Evolutionary conservation across 2,888 invertebrate genomes (phyloP).

Genomic region (Entomobrya multifasciata): DNA sequence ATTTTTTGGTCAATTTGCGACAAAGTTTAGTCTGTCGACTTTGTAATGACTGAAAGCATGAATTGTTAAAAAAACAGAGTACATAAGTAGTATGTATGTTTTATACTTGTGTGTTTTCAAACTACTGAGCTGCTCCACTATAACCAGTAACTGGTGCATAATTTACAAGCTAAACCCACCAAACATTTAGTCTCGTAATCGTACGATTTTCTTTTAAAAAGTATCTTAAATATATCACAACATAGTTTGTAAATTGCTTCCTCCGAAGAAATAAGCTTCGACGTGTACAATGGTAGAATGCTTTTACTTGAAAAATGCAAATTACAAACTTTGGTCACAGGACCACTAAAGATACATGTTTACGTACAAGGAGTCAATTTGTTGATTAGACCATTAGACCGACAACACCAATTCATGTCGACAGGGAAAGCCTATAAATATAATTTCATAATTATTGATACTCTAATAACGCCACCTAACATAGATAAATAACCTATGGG

Average conservation of each 20-base stretch:
- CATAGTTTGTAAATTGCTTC: conserved; percentile 70
- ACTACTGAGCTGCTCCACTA: conserved; percentile 22
- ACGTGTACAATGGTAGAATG: no score
- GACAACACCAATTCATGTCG: conserved; percentile 22
- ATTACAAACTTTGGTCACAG: conserved; percentile 9
- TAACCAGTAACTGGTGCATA: conserved; percentile 35
- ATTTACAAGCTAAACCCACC: conserved; percentile 24
- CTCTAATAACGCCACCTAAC: no score
- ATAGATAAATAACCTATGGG: no score
- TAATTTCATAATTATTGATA: no score
- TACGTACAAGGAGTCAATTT: conserved; percentile 3
- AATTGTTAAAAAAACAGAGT: conserved; percentile 35
- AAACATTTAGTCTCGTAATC: conserved; percentile 44
- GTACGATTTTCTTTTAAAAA: conserved; percentile 21
- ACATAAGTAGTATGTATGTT: neutral
- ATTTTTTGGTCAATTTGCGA: conserved; percentile 66
- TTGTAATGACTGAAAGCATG: conserved; percentile 60
- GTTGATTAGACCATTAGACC: conserved; percentile 1
- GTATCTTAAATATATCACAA: conserved; percentile 63
- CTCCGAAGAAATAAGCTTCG: conserved; percentile 62
- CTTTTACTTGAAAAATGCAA: conserved; percentile 23
- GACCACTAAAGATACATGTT: neutral
- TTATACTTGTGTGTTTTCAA: neutral
- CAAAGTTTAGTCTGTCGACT: conserved; percentile 41
- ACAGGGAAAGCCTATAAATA: conserved; percentile 2